A percentile compares a stretch with the other conserved stretches of the same genome.
phyloP scores from a whole-genome alignment of 2,113 vertebrate genomes.

The Nannospalax galili region DNA sequence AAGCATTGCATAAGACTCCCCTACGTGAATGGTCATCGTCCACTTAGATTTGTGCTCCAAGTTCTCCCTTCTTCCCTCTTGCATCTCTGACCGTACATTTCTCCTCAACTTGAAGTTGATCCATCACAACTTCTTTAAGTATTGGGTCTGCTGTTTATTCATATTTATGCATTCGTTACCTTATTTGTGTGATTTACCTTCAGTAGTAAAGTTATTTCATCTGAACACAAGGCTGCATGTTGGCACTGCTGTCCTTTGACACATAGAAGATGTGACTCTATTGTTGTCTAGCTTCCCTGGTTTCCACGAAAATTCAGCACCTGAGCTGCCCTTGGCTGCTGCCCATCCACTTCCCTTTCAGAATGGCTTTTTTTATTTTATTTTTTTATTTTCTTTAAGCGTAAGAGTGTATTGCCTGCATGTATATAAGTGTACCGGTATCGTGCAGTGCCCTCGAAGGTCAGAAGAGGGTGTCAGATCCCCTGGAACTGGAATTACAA shows the following conservation, averaged over 20 bases:
- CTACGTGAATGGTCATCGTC: too few species aligned
- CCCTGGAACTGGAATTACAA: too few species aligned
- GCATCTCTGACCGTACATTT: not conserved
- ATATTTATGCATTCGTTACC: not conserved
- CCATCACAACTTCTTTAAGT: not conserved
- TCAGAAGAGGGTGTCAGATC: too few species aligned
- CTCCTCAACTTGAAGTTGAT: not conserved
- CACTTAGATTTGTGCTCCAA: not conserved
- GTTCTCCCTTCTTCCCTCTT: not conserved
- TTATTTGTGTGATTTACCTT: not conserved
- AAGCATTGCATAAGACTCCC: not conserved
- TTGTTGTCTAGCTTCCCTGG: not conserved
- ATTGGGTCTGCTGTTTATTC: not conserved
- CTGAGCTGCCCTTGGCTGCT: fast-evolving
- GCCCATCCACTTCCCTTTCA: not conserved
- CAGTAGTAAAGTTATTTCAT: not conserved
- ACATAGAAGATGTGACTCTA: not conserved
- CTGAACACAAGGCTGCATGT: not conserved
- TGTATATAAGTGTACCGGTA: too few species aligned
- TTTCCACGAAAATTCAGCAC: not conserved
- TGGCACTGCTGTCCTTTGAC: not conserved
- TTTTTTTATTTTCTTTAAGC: too few species aligned
- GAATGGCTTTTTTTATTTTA: not conserved
- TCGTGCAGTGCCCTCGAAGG: too few species aligned
- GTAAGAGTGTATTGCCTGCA: too few species aligned